Conservation (phyloP, 2,888 invertebrate species). For the Agelastica alni region DNA sequence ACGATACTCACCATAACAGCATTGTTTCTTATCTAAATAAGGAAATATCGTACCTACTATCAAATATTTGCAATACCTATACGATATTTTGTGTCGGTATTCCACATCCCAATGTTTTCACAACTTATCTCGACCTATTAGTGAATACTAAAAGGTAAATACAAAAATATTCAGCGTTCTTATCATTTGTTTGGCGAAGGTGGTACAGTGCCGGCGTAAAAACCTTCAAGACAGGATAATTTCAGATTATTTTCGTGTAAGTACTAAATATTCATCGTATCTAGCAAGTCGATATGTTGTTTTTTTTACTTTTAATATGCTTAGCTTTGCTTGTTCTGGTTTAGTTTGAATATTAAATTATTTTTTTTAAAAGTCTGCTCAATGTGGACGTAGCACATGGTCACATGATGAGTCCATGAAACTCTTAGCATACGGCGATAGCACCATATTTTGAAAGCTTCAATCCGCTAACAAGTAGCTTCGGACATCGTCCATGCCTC, state of each 20-base stretch:
- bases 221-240: background rate
- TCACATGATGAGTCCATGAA: too few relatives aligned
- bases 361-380: too few relatives aligned
- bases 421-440: too few relatives aligned
- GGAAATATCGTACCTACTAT: slow-evolving; percentile 17
- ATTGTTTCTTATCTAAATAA: slow-evolving; percentile 17
- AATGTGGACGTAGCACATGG: too few relatives aligned
- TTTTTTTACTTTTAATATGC: too few relatives aligned
- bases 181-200: slow-evolving; percentile 20
- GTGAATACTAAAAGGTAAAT: slow-evolving; percentile 21
- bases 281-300: too few relatives aligned
- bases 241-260: background rate
- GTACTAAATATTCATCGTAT: too few relatives aligned
- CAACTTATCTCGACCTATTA: slow-evolving; percentile 30
- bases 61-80: slow-evolving; percentile 40
- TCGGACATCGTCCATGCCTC: too few relatives aligned
- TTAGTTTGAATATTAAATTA: too few relatives aligned
- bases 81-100: slow-evolving; percentile 28
- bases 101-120: slow-evolving; percentile 28
- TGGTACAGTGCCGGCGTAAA: background rate
- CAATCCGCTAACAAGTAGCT: too few relatives aligned
- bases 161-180: slow-evolving; percentile 24
- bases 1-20: slow-evolving; percentile 9
- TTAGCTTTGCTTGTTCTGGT: too few relatives aligned
- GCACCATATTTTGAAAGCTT: too few relatives aligned